Conservation (phyloP, 2,113 vertebrate species). For the Monopterus albus region DNA sequence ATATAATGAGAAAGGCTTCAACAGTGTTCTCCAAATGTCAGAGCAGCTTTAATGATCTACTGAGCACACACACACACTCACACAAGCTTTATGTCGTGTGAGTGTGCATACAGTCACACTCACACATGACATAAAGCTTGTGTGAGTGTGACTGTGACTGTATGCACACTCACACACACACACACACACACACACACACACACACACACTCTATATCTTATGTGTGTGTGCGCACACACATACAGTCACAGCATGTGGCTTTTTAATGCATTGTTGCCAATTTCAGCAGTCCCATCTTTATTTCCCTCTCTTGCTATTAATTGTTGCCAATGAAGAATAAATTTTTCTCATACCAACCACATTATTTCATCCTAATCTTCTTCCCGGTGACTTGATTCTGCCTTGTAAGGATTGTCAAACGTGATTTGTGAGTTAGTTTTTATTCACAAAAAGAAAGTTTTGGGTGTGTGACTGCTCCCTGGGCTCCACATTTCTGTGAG, state of each 20-base stretch:
- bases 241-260: conserved; percentile 33
- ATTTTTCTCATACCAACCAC: conserved; percentile 24
- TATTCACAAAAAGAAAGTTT: conserved; percentile 35
- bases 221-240: too few relatives aligned
- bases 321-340: conserved; percentile 34
- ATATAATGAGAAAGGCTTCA: conserved; percentile 77
- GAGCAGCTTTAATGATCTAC: conserved; percentile 75
- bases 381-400: background rate
- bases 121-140: too few relatives aligned
- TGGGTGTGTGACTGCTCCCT: background rate
- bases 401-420: conserved; percentile 17
- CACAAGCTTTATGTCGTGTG: conserved; percentile 27
- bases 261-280: conserved; percentile 57
- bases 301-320: conserved; percentile 35
- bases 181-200: conserved; percentile 4
- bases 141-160: conserved; percentile 21
- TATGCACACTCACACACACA: too few relatives aligned
- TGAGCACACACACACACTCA: conserved; percentile 1
- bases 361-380: conserved; percentile 5
- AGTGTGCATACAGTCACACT: conserved; percentile 11
- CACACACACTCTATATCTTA: conserved; percentile 20
- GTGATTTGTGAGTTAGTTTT: conserved; percentile 5
- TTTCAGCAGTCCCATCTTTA: conserved; percentile 51
- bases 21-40: conserved; percentile 78
- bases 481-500: conserved; percentile 8